These are phyloP conservation scores for Limosa lapponica DNA, from an alignment of 2,797 vertebrate species.

Conservation along the genomic window DNA sequence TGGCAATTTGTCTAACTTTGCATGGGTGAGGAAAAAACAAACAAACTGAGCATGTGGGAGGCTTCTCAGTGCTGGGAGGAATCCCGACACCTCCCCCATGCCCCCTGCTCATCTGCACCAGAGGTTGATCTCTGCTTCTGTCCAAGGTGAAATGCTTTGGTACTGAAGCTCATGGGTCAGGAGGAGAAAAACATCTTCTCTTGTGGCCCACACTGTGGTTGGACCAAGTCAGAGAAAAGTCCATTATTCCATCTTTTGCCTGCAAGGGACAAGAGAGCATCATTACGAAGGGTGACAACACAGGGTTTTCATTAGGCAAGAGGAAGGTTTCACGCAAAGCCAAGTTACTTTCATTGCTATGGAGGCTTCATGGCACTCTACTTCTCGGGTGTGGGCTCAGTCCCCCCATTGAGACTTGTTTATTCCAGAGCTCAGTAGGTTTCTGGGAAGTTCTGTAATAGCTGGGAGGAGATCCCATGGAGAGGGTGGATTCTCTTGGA, in stretches of 20 bases:
- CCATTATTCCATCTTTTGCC: constrained; percentile 4
- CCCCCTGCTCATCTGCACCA: not conserved
- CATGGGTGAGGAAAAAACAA: constrained; percentile 8
- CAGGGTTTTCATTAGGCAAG: constrained; percentile 54
- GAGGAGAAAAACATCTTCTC: not conserved
- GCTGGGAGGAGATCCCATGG: constrained; percentile 36
- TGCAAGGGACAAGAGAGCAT: not conserved
- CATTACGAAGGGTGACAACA: constrained; percentile 42
- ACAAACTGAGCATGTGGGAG: not conserved
- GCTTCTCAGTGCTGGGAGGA: not conserved
- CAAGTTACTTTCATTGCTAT: constrained; percentile 64
- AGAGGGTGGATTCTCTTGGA: constrained; percentile 50
- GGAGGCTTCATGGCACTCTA: constrained; percentile 38
- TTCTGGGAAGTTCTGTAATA: constrained; percentile 55
- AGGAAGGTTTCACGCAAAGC: constrained; percentile 36
- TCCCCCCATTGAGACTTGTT: constrained; percentile 59
- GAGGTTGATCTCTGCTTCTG: not conserved
- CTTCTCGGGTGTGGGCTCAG: constrained; percentile 56
- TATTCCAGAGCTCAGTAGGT: constrained; percentile 55
- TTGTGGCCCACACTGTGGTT: not conserved
- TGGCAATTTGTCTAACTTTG: not conserved
- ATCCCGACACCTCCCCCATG: not conserved
- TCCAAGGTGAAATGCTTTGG: not conserved
- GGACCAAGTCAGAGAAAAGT: not conserved
- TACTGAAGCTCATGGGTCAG: not conserved